Base-by-base conservation (phyloP, 2,797 vertebrate genomes). In the Yasuhikotakia modesta region DNA sequence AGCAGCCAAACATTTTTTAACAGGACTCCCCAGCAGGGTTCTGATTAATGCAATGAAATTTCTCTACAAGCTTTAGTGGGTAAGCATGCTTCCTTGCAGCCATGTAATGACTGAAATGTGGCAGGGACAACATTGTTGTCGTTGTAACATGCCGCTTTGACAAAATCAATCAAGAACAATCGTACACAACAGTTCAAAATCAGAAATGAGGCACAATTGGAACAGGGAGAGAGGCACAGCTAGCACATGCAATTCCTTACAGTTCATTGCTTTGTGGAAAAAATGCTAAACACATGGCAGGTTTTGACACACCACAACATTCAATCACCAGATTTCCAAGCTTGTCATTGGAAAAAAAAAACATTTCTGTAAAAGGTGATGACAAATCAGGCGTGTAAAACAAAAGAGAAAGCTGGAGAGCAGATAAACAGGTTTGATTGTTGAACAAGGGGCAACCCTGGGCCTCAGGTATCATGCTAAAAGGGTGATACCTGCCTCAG, bases 1-100 rank as follows among this genome's bases (percentile, higher is more conserved):
- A 68, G 50, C 45, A 72, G 69, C 79, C 58, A 71, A 66, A 74
- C 69, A 57, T 70, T 84, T 81, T 75, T 73, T 69, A 84, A 71
- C 70, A 79, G 63, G 72, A 22, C 53, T 24, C 64, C 71, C 68
- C 53, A 80, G 82, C 79, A 82, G 64, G 68, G 58, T 69, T 35
- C 69, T 79, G 81, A 83, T 87, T 85, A 82, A 85, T 86, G 82
- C 79, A 84, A 80, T 85, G 86, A 84, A 86, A 81, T 86, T 88
- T 84, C 76, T 66, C 46, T 7, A 52, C 61, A 52, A 63, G 76
- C 66, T 70, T 24, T 63, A 70, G 43, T 66, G 73, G 17, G 35
- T 50, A 50, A 71, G 57, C 39, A 52, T 39, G 19, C 27, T 57
- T 79, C 85, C 78, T 83, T 81, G 69, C 71, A 17, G 80, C 76